These are phyloP conservation scores for Zaprionus lachaisei DNA, from an alignment of 1,140 invertebrate genomes.

Conservation along the genomic window DNA sequence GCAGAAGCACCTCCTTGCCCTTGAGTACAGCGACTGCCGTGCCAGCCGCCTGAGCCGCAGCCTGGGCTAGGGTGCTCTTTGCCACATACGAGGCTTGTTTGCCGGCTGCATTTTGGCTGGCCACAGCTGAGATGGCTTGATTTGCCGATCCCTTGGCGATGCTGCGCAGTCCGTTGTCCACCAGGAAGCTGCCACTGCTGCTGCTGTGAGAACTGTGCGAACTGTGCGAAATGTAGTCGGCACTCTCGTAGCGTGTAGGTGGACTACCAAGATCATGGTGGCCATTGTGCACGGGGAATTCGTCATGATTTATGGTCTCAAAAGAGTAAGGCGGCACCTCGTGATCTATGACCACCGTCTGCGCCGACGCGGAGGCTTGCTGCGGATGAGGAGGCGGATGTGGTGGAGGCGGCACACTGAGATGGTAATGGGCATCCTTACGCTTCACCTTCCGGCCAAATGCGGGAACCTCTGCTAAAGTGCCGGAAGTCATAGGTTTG, in stretches of 20 bases:
- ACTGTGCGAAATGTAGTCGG: slow-evolving; percentile 54
- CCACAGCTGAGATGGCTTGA: slow-evolving; percentile 87
- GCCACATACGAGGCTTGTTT: slow-evolving; percentile 86
- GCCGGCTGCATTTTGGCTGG: slow-evolving; percentile 85
- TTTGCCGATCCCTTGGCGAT: slow-evolving; percentile 89
- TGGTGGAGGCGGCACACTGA: slow-evolving; percentile 72
- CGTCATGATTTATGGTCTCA: slow-evolving; percentile 70
- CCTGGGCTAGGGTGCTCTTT: slow-evolving; percentile 86
- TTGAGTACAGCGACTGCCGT: slow-evolving; percentile 85
- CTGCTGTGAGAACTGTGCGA: slow-evolving; percentile 25
- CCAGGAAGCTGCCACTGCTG: slow-evolving; percentile 43
- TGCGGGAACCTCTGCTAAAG: slow-evolving; percentile 38
- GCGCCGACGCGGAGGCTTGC: slow-evolving; percentile 27
- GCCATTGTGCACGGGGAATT: slow-evolving; percentile 41
- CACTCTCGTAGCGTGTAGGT: slow-evolving; percentile 43
- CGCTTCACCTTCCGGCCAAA: slow-evolving; percentile 76
- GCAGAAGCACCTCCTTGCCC: slow-evolving; percentile 86
- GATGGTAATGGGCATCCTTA: slow-evolving; percentile 67
- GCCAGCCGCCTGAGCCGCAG: slow-evolving; percentile 84
- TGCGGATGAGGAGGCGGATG: slow-evolving; percentile 23
- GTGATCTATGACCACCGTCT: slow-evolving; percentile 47
- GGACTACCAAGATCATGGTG: slow-evolving; percentile 15
- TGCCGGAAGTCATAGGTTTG: slow-evolving; percentile 20
- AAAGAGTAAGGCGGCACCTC: slow-evolving; percentile 63
- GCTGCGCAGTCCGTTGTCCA: slow-evolving; percentile 83